Conservation (phyloP, 2,797 vertebrate species). For the Octomys mimax region DNA sequence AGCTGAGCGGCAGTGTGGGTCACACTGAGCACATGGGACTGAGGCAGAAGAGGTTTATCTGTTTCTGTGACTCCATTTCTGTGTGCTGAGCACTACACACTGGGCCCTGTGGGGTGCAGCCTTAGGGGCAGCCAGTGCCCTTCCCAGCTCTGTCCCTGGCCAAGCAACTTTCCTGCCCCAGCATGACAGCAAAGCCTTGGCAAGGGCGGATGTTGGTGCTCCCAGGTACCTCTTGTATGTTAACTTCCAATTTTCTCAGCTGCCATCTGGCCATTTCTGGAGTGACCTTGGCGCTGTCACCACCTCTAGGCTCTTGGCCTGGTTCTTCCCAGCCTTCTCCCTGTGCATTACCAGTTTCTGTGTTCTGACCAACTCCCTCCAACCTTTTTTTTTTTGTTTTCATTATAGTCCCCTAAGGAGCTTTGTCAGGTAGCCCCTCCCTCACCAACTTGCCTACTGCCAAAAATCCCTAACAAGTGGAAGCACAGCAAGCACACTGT, state of each 20-base stretch:
- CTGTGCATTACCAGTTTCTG: not conserved
- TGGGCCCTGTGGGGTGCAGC: not conserved
- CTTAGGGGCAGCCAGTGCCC: not conserved
- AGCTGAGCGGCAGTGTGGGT: not conserved
- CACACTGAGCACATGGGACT: rapidly evolving
- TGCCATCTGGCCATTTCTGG: not conserved
- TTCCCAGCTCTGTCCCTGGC: not conserved
- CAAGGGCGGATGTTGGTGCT: rapidly evolving
- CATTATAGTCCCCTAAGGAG: not conserved
- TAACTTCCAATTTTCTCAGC: rapidly evolving
- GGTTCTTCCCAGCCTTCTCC: not conserved
- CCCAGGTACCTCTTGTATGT: not conserved
- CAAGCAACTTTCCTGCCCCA: not conserved
- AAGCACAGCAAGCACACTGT: rapidly evolving
- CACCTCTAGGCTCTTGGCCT: not conserved
- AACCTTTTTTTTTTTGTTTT: not conserved
- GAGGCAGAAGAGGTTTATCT: rapidly evolving
- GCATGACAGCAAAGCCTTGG: rapidly evolving
- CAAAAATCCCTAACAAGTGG: too few species aligned
- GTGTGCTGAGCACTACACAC: not conserved
- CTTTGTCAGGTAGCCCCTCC: rapidly evolving
- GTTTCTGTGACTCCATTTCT: rapidly evolving
- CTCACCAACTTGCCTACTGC: not conserved
- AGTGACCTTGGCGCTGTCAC: too few species aligned
- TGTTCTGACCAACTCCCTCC: not conserved